These are phyloP conservation scores for Pseudolaguvia tuberculata DNA, from an alignment of 2,113 vertebrate genomes.

Conservation along the genomic window DNA sequence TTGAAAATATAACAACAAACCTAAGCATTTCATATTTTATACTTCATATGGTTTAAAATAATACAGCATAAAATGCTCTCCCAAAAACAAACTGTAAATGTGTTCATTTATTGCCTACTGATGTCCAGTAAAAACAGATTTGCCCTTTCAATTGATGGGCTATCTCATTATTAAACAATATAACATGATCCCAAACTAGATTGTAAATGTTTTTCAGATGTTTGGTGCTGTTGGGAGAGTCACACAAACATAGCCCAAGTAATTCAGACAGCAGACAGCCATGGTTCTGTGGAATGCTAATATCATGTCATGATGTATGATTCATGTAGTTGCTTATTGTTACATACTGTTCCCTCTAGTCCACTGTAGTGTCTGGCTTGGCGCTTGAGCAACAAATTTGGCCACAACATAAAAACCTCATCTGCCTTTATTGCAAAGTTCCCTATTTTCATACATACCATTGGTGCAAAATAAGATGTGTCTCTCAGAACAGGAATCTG, in stretches of 20 bases:
- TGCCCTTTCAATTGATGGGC: not conserved
- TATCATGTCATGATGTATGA: slow-evolving; percentile 42
- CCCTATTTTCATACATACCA: slow-evolving; percentile 50
- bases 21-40: not conserved
- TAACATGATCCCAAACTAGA: slow-evolving; percentile 1
- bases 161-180: slow-evolving; percentile 17
- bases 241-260: slow-evolving; percentile 33
- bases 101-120: not conserved
- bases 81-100: not conserved
- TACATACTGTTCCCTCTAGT: slow-evolving; percentile 62
- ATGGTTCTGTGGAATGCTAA: slow-evolving; percentile 39
- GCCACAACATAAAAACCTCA: slow-evolving; percentile 65
- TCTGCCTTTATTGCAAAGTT: slow-evolving; percentile 56
- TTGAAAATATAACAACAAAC: slow-evolving; percentile 23
- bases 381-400: slow-evolving; percentile 64
- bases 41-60: not conserved
- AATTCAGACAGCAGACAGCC: slow-evolving; percentile 38
- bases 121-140: not conserved
- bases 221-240: slow-evolving; percentile 19
- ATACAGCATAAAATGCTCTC: not conserved
- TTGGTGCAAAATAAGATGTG: slow-evolving; percentile 14
- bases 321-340: slow-evolving; percentile 72
- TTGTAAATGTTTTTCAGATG: slow-evolving; percentile 11
- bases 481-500: slow-evolving; percentile 22
- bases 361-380: slow-evolving; percentile 65